A percentile compares a stretch with the other conserved stretches of the same genome.
phyloP scores from a whole-genome alignment of 2,113 vertebrate genomes.

The Gobiocypris rarus region DNA sequence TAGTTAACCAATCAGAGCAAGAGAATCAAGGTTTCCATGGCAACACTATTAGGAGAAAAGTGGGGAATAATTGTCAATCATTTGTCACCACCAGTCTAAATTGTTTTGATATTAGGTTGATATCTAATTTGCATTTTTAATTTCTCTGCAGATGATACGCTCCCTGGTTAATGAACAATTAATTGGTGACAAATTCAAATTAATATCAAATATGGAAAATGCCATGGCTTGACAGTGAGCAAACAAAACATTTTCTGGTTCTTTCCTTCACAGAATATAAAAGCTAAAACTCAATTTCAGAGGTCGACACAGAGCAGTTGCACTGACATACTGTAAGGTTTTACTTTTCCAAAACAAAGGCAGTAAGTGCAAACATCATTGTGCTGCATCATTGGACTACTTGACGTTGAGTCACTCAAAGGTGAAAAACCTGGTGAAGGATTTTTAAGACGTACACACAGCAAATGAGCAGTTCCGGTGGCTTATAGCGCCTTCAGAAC shows the following conservation, averaged over 20 bases:
- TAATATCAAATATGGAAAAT: slow-evolving; percentile 60
- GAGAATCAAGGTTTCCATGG: slow-evolving; percentile 49
- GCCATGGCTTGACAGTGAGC: slow-evolving; percentile 43
- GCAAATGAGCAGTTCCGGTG: neutral
- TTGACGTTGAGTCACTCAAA: neutral
- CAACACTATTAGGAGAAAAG: slow-evolving; percentile 44
- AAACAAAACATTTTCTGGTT: slow-evolving; percentile 29
- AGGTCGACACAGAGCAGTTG: neutral
- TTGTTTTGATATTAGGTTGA: slow-evolving; percentile 55
- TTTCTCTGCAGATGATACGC: slow-evolving; percentile 61
- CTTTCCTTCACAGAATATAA: slow-evolving; percentile 9
- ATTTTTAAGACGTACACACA: neutral
- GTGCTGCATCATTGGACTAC: neutral
- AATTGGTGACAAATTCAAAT: slow-evolving; percentile 56
- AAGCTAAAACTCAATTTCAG: slow-evolving; percentile 8
- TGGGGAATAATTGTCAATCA: slow-evolving; percentile 49
- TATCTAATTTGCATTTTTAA: slow-evolving; percentile 66
- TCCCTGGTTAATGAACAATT: slow-evolving; percentile 62
- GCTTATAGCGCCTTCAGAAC: slow-evolving; percentile 12
- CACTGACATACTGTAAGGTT: neutral
- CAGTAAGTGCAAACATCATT: slow-evolving; percentile 15
- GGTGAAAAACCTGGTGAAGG: neutral
- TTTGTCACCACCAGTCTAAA: slow-evolving; percentile 56
- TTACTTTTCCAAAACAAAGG: slow-evolving; percentile 2
- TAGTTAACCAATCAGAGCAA: slow-evolving; percentile 49